A percentile compares a stretch with the other conserved stretches of the same genome.
These are phyloP conservation scores for Tenebrio molitor DNA, from an alignment of 1,140 invertebrate species.

Conservation along the genomic window DNA sequence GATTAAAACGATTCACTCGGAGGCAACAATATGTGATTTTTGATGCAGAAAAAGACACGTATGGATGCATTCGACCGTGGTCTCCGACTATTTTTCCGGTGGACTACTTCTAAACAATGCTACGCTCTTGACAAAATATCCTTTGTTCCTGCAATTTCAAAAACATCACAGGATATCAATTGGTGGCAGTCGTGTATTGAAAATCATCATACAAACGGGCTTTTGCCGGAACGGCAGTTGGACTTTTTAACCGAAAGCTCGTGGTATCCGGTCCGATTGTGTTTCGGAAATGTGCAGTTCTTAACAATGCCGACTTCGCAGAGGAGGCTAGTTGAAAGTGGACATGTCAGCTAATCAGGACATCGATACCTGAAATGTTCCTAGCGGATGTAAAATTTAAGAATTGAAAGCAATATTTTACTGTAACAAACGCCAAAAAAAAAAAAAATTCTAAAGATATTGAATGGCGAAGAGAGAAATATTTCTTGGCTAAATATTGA, in stretches of 20 bases:
- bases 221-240: not conserved
- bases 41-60: not conserved
- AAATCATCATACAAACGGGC: slow-evolving; percentile 15
- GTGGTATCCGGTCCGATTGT: too few species aligned
- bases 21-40: not conserved
- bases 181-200: slow-evolving; percentile 1
- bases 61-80: not conserved
- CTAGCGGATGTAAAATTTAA: too few species aligned
- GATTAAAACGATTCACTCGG: not conserved
- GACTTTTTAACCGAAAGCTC: not conserved
- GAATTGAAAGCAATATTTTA: too few species aligned
- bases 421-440: too few species aligned
- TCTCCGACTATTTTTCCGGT: slow-evolving; percentile 14
- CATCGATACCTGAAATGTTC: too few species aligned
- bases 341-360: too few species aligned
- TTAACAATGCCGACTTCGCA: too few species aligned
- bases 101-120: slow-evolving; percentile 30
- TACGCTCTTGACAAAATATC: slow-evolving; percentile 28
- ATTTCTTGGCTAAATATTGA: too few species aligned
- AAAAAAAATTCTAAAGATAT: too few species aligned
- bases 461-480: too few species aligned
- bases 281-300: too few species aligned
- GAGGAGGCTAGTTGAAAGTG: too few species aligned
- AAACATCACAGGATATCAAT: slow-evolving; percentile 21
- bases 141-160: slow-evolving; percentile 29